Evolutionary conservation across 2,113 vertebrate species (phyloP).

Genomic region (Eonycteris spelaea): DNA sequence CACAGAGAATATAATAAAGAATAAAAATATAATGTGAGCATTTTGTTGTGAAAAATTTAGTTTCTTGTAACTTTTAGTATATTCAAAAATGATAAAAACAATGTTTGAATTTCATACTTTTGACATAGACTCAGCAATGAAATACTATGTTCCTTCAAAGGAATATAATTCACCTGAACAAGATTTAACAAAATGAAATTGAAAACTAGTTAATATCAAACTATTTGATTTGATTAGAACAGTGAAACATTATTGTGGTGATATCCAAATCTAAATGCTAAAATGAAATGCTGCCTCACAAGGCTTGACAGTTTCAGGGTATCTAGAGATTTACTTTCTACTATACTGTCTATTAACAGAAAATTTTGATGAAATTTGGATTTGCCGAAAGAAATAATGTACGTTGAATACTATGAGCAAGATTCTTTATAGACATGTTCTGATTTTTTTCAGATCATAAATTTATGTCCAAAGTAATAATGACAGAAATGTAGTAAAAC

Average conservation of each 20-base stretch:
- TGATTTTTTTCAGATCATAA: background rate
- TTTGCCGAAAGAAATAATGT: background rate
- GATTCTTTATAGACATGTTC: background rate
- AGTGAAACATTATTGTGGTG: background rate
- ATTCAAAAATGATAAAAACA: background rate
- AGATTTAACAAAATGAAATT: background rate
- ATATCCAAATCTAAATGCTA: background rate
- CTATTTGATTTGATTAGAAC: background rate
- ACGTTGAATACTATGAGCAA: background rate
- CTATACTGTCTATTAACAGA: background rate
- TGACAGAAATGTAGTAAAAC: background rate
- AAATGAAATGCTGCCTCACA: background rate
- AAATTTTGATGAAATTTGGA: background rate
- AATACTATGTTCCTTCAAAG: background rate
- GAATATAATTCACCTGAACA: background rate
- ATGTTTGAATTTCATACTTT: background rate
- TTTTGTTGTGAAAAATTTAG: background rate
- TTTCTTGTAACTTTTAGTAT: background rate
- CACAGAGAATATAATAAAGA: background rate
- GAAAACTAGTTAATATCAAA: background rate
- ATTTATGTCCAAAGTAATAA: background rate
- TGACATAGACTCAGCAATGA: background rate
- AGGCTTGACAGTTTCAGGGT: background rate
- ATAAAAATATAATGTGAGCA: background rate
- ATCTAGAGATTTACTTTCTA: background rate